phyloP scores from a whole-genome alignment of 2,113 vertebrate genomes.

The Tamias sibiricus region DNA sequence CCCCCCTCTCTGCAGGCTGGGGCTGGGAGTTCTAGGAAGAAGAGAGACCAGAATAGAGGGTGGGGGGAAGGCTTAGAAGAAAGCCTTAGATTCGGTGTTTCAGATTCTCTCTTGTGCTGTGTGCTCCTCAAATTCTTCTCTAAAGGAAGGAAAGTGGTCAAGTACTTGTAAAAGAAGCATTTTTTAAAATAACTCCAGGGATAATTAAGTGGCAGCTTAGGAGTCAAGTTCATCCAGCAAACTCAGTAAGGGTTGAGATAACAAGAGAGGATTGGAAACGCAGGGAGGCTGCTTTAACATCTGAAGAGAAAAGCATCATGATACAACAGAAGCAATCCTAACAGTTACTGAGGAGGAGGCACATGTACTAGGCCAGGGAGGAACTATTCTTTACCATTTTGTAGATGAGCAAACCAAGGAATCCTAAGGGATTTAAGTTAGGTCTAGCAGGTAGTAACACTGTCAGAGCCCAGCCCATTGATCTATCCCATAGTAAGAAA shows the following conservation, averaged over 20 bases:
- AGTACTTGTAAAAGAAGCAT: conserved; percentile 14
- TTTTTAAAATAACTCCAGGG: not conserved
- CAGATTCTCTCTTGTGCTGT: not conserved
- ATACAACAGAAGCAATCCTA: not conserved
- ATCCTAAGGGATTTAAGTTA: not conserved
- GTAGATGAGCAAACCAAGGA: not conserved
- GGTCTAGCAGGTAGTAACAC: not conserved
- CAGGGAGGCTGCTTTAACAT: not conserved
- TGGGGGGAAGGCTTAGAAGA: not conserved
- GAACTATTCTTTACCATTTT: not conserved
- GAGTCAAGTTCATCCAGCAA: not conserved
- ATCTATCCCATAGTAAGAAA: not conserved
- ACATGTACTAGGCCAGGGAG: not conserved
- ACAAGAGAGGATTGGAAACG: not conserved
- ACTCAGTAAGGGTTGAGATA: not conserved
- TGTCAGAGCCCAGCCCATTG: not conserved
- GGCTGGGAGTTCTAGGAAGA: not conserved
- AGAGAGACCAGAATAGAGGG: not conserved
- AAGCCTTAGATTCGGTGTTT: not conserved
- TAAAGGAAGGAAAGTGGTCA: conserved; percentile 12
- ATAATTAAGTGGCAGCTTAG: conserved; percentile 13
- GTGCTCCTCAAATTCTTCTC: not conserved
- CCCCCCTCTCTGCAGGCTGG: not conserved
- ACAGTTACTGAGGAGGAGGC: not conserved
- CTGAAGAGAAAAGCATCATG: not conserved